Conservation (phyloP, 2,888 invertebrate species). For the Drosophila pseudotalamancana region DNA sequence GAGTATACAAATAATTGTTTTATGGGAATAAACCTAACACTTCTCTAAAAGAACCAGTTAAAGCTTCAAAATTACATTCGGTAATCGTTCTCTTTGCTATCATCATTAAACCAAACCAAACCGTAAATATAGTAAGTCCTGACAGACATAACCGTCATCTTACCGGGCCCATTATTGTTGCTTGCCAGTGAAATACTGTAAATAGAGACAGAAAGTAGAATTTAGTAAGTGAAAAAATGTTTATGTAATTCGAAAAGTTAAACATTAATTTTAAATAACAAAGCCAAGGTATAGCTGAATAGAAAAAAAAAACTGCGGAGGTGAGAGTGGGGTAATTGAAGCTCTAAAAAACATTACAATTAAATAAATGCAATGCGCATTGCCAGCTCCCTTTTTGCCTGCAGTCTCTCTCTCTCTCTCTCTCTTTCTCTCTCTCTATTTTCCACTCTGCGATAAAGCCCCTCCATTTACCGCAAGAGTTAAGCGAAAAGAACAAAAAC, state of each 20-base stretch:
- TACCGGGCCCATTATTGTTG: conserved; percentile 99
- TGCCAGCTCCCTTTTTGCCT: neutral
- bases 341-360: neutral
- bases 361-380: conserved; percentile 5
- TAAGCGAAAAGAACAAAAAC: conserved; percentile 64
- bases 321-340: neutral
- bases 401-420: neutral
- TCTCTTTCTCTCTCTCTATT: conserved; percentile 16
- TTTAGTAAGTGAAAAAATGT: too few relatives aligned
- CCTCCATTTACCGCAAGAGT: conserved; percentile 12
- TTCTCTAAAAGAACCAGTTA: neutral
- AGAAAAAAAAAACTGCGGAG: neutral
- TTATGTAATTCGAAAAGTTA: conserved; percentile 19
- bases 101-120: conserved; percentile 1
- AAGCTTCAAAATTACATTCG: neutral
- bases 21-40: neutral
- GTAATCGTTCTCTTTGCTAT: neutral
- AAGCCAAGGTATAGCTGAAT: neutral
- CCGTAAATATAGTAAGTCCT: conserved; percentile 1
- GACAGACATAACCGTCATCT: conserved; percentile 49
- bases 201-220: conserved; percentile 83
- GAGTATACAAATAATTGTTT: neutral
- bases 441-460: conserved; percentile 4
- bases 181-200: conserved; percentile 99
- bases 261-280: neutral